A percentile compares a stretch with the other conserved stretches of the same genome.
These are phyloP conservation scores for Latrodectus hesperus DNA, from an alignment of 2,888 invertebrate species.

Conservation along the genomic window DNA sequence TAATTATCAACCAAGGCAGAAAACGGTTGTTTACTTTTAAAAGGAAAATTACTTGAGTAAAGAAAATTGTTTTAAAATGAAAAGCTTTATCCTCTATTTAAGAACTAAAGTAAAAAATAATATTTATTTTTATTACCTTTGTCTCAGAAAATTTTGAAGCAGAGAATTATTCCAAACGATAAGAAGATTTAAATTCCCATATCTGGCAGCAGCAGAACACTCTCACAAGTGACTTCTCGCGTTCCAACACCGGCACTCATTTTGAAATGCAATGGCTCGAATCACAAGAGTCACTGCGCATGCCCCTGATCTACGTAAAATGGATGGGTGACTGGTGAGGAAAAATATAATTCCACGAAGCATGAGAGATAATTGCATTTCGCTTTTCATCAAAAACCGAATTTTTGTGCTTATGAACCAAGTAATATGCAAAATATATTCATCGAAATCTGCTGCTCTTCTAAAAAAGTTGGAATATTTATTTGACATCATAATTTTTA, in stretches of 20 bases:
- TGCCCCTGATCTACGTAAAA: constrained; percentile 9
- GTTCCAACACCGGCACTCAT: constrained; percentile 17
- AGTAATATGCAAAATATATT: too few relatives aligned
- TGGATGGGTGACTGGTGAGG: not conserved
- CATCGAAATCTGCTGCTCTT: too few relatives aligned
- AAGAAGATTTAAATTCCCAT: not conserved
- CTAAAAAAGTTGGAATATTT: too few relatives aligned
- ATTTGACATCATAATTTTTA: too few relatives aligned
- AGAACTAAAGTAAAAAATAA: too few relatives aligned
- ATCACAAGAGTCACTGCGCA: constrained; percentile 17
- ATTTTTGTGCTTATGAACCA: not conserved
- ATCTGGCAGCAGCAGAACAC: not conserved
- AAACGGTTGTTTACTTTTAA: too few relatives aligned
- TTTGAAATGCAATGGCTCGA: constrained; percentile 32
- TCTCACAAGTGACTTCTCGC: constrained; percentile 21
- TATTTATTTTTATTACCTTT: too few relatives aligned
- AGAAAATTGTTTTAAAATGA: too few relatives aligned
- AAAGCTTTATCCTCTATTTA: too few relatives aligned
- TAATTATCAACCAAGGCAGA: too few relatives aligned
- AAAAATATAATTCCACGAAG: not conserved
- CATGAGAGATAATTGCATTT: constrained; percentile 1
- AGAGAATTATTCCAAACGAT: not conserved
- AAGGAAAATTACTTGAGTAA: too few relatives aligned
- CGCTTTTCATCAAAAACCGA: not conserved
- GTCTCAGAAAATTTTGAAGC: not conserved